These are phyloP conservation scores for Erythrolamprus reginae DNA, from an alignment of 2,113 vertebrate genomes.

Conservation along the genomic window DNA sequence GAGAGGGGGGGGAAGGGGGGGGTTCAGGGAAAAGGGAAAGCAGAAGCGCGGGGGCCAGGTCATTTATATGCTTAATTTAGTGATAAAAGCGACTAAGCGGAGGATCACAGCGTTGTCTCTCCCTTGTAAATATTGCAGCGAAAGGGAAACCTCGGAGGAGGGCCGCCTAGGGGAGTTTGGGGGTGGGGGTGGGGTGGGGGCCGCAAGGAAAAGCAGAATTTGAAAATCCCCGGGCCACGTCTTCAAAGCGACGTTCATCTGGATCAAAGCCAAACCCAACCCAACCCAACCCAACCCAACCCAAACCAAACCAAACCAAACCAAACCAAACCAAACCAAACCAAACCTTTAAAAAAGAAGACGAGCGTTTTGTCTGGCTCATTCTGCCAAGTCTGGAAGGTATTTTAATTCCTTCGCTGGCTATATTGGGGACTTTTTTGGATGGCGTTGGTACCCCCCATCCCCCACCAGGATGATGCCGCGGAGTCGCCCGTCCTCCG, in stretches of 20 bases:
- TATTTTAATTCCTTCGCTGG: background rate
- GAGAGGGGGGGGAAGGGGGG: conserved; percentile 31
- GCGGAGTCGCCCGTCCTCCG: background rate
- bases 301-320: background rate
- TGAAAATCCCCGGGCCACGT: conserved; percentile 16
- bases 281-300: no score
- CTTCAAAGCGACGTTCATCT: conserved; percentile 27
- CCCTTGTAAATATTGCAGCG: conserved; percentile 59
- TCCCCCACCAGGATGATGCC: background rate
- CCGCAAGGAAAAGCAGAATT: conserved; percentile 26
- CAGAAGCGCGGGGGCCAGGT: conserved; percentile 69
- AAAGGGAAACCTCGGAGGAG: conserved; percentile 34
- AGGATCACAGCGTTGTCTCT: conserved; percentile 51
- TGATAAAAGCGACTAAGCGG: conserved; percentile 81
- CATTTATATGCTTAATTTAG: conserved; percentile 92
- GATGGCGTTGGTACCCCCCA: background rate
- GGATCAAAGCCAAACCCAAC: background rate
- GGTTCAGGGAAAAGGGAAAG: conserved; percentile 27
- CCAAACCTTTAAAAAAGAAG: conserved; percentile 18
- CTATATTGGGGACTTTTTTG: background rate
- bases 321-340: no score
- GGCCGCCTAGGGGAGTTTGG: conserved; percentile 1
- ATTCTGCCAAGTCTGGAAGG: background rate
- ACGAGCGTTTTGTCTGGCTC: background rate
- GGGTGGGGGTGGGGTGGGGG: background rate